phyloP scores from a whole-genome alignment of 2,797 vertebrate species.

The Enteromius radiatus region DNA sequence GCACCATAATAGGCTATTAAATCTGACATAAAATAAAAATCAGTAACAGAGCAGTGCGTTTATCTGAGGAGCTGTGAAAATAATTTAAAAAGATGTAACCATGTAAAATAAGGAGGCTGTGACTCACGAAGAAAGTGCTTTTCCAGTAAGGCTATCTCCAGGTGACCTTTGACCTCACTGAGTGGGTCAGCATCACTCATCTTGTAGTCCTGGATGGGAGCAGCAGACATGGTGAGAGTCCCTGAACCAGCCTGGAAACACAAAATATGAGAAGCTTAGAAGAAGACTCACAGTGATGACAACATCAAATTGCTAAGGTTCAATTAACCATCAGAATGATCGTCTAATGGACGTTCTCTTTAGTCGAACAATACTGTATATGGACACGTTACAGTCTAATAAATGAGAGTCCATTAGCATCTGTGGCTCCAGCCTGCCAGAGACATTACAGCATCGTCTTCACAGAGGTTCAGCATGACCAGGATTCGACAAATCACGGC shows the following conservation, averaged over 20 bases:
- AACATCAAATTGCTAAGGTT: neutral
- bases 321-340: neutral
- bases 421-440: constrained; percentile 24
- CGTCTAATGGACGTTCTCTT: neutral
- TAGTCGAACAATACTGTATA: constrained; percentile 1
- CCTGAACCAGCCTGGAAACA: constrained; percentile 82
- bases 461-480: constrained; percentile 33
- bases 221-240: constrained; percentile 82
- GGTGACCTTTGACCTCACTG: constrained; percentile 95
- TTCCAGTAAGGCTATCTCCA: constrained; percentile 96
- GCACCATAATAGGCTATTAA: neutral
- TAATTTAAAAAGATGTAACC: neutral
- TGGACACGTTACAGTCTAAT: neutral
- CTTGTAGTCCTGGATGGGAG: constrained; percentile 83
- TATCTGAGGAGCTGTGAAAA: neutral
- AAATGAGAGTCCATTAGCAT: neutral
- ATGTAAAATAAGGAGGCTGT: neutral
- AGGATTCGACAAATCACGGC: constrained; percentile 29
- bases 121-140: constrained; percentile 98
- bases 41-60: neutral
- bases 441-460: constrained; percentile 44
- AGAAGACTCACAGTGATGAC: neutral
- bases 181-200: constrained; percentile 87
- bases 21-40: neutral
- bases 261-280: neutral